phyloP scores from a whole-genome alignment of 2,888 invertebrate species.

The Allacma fusca region DNA sequence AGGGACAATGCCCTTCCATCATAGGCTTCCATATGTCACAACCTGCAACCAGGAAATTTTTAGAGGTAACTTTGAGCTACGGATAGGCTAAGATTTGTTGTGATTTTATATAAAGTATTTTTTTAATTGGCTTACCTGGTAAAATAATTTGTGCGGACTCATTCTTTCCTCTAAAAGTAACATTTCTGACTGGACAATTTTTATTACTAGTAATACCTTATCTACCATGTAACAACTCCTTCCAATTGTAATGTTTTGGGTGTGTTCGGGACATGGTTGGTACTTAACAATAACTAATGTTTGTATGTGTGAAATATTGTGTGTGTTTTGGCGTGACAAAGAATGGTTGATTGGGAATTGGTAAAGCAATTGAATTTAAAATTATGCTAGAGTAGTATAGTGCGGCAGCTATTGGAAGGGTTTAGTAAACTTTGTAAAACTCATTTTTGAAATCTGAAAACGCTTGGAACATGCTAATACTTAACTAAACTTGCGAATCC shows the following conservation, averaged over 20 bases:
- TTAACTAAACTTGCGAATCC: background rate
- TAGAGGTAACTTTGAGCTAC: constrained; percentile 73
- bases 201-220: no score
- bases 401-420: background rate
- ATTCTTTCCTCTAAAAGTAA: no score
- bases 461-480: background rate
- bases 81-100: no score
- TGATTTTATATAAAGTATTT: no score
- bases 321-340: background rate
- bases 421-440: background rate
- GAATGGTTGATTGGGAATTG: no score
- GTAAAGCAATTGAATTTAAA: background rate
- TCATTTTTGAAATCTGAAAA: background rate
- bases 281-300: no score
- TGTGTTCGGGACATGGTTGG: no score
- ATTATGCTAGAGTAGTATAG: background rate
- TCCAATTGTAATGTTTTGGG: no score
- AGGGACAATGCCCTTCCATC: constrained; percentile 88
- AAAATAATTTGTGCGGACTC: no score
- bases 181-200: no score
- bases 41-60: constrained; percentile 91
- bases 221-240: no score
- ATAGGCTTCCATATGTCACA: constrained; percentile 95
- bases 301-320: background rate
- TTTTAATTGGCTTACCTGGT: no score